Evolutionary conservation across 2,113 vertebrate species (phyloP).

Genomic region (Eptesicus fuscus): DNA sequence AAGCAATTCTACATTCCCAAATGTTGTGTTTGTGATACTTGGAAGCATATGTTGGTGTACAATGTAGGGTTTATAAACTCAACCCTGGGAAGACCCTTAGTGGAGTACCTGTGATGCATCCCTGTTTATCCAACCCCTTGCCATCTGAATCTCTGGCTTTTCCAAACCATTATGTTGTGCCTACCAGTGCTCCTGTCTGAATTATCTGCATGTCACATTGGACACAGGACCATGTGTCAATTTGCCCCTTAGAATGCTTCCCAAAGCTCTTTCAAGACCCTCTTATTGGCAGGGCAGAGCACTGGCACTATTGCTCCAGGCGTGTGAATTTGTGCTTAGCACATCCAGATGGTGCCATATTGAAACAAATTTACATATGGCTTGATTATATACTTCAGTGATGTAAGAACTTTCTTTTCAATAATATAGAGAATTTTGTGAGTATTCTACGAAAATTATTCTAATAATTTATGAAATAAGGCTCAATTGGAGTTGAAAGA

Average conservation of each 20-base stretch:
- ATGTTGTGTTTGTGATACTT: not conserved
- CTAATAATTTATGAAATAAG: not conserved
- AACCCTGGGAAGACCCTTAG: not conserved
- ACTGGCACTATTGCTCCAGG: not conserved
- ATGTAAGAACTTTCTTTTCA: conserved; percentile 2
- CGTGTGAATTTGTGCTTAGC: not conserved
- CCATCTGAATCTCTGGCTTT: not conserved
- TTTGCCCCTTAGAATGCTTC: not conserved
- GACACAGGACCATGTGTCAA: not conserved
- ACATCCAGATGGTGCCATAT: not conserved
- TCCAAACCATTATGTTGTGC: not conserved
- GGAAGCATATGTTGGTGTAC: not conserved
- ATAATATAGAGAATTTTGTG: not conserved
- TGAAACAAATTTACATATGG: conserved; percentile 25
- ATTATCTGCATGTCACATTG: not conserved
- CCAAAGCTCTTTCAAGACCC: not conserved
- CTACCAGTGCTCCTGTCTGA: not conserved
- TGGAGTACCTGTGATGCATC: too few species aligned
- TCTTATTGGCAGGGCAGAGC: not conserved
- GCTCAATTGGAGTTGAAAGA: not conserved
- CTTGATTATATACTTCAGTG: conserved; percentile 23
- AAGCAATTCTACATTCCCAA: not conserved
- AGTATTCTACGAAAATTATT: not conserved
- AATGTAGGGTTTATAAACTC: not conserved
- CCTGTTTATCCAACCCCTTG: not conserved